Evolutionary conservation across 1,140 invertebrate species (phyloP), one percentile per base, ranked within the genome.

Genomic region (Ostrea edulis): DNA sequence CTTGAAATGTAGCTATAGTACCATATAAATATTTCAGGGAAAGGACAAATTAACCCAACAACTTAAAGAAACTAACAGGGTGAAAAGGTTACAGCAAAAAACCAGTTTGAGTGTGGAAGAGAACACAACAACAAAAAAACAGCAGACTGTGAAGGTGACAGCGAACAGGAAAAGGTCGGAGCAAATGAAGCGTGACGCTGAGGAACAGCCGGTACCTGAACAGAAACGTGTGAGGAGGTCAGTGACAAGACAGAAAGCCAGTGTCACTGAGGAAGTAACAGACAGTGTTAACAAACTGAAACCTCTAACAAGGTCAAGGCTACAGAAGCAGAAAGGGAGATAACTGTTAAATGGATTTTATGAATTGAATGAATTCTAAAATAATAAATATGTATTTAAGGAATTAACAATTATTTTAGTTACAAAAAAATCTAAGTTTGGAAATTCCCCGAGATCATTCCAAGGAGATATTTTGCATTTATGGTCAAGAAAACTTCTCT

Each of bases 261-360:
- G 54, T 29, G n/a, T 62, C 17, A 62, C 55, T 52, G 25, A 35
- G 52, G 35, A n/a, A 20, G 55, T 52, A 55, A 84, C 29, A 84
- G 35, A 84, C 84, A 85, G 84, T 65, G 29, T 11, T 17, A 62
- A 85, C 58, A 85, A 35, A 44, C 11, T 62, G 62, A 85, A 85
- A 62, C 29, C 84, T 7, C 29, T 85, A 3, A 55, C 54, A 22
- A 85, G 58, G 54, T 62, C 54, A 25, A 85, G n/a, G 54, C 14
- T 77, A 77, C 22, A 29, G 51, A 54, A 84, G 29, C 22, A 54
- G 51, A 29, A 84, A 29, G 82, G 82, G 52, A 55, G 51, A 83
- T 83, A 83, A 53, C 51, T 53, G 77, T 29, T 20, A 29, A 35
- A 82, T 44, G 8, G 51, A 35, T n/a, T 82, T 82, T 82, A 44